Evolutionary conservation across 2,113 vertebrate genomes (phyloP).

Genomic region (Pimephales promelas): DNA sequence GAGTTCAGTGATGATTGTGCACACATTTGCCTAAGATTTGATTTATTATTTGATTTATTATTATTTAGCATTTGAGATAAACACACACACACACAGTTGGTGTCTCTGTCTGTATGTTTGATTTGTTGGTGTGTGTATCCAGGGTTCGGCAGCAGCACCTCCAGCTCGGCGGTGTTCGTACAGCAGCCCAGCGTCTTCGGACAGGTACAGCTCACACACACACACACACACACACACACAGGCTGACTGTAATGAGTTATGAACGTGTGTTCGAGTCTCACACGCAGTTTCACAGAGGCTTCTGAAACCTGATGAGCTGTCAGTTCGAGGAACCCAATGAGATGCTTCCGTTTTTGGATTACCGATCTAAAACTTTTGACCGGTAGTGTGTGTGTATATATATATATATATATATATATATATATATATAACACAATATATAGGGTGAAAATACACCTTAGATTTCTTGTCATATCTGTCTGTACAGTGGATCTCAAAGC

Average conservation of each 20-base stretch:
- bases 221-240: neutral
- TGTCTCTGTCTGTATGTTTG: neutral
- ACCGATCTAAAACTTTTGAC: too few species aligned
- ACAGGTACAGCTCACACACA: conserved; percentile 77
- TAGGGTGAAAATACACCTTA: too few species aligned
- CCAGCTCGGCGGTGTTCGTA: conserved; percentile 83
- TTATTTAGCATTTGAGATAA: too few species aligned
- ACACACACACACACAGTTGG: too few species aligned
- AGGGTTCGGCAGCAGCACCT: conserved; percentile 84
- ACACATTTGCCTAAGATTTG: neutral
- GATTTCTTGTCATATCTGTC: too few species aligned
- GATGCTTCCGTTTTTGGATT: too few species aligned
- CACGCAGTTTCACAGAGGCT: neutral
- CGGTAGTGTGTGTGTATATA: too few species aligned
- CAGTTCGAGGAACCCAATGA: neutral
- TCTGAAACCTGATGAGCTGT: neutral
- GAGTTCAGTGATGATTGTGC: neutral
- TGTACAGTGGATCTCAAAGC: too few species aligned
- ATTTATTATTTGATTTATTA: too few species aligned
- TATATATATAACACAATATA: too few species aligned
- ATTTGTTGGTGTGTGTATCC: conserved; percentile 25
- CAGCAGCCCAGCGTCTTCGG: conserved; percentile 88
- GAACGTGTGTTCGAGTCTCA: neutral
- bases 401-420: too few species aligned
- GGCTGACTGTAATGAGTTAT: too few species aligned